Conservation (phyloP, 2,888 invertebrate genomes). For the Dendrolimus houi region DNA sequence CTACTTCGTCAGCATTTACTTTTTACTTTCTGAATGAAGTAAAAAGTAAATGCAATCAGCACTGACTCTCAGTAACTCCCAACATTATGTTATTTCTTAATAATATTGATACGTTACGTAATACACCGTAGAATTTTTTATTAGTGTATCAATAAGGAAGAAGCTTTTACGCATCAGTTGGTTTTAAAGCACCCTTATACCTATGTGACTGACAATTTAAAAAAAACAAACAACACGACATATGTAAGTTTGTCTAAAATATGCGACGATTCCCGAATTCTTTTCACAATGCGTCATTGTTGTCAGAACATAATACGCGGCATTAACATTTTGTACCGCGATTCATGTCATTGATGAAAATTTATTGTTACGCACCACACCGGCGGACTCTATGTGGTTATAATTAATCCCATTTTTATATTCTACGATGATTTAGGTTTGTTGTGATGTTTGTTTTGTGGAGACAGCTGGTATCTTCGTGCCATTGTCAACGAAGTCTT, state of each 20-base stretch:
- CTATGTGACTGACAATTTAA: slow-evolving; percentile 31
- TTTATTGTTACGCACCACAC: slow-evolving; percentile 59
- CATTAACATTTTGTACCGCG: slow-evolving; percentile 70
- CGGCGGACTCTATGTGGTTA: slow-evolving; percentile 42
- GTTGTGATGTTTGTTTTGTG: slow-evolving; percentile 69
- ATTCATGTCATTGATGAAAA: slow-evolving; percentile 71
- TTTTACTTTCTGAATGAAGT: not conserved
- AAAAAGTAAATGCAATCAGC: not conserved
- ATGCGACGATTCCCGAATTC: slow-evolving; percentile 45
- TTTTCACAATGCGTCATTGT: slow-evolving; percentile 68
- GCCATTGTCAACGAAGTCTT: slow-evolving; percentile 54
- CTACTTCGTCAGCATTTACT: no score
- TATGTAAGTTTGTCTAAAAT: slow-evolving; percentile 46
- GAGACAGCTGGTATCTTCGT: slow-evolving; percentile 63
- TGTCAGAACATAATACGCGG: slow-evolving; percentile 62
- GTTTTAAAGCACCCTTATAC: slow-evolving; percentile 2
- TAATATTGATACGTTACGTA: not conserved
- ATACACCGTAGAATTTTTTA: not conserved
- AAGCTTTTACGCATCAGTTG: not conserved
- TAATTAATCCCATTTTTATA: slow-evolving; percentile 56
- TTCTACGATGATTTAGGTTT: slow-evolving; percentile 52
- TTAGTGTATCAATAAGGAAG: not conserved
- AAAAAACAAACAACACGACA: slow-evolving; percentile 43
- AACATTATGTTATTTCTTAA: not conserved
- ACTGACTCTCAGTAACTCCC: not conserved